A percentile compares a stretch with the other conserved stretches of the same genome.
These are phyloP conservation scores for Knipowitschia caucasica DNA, from an alignment of 2,797 vertebrate genomes.

Conservation along the genomic window DNA sequence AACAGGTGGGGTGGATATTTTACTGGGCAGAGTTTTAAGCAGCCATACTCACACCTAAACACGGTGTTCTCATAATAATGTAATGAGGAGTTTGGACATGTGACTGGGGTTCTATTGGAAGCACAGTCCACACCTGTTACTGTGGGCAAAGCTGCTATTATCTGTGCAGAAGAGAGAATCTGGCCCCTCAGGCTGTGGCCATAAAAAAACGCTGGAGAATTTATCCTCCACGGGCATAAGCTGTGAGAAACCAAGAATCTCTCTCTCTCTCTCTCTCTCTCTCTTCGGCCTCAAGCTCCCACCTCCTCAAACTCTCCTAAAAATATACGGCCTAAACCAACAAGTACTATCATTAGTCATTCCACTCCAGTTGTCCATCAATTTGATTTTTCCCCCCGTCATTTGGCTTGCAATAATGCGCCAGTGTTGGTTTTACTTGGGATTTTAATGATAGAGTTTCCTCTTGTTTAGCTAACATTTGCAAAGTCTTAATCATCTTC, in stretches of 20 bases:
- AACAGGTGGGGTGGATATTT: conserved; percentile 72
- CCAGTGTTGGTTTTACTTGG: conserved; percentile 32
- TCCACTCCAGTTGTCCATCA: conserved; percentile 40
- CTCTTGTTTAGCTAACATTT: conserved; percentile 22
- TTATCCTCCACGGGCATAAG: conserved; percentile 41
- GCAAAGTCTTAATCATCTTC: conserved; percentile 6
- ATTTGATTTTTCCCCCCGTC: conserved; percentile 30
- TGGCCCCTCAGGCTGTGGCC: conserved; percentile 70
- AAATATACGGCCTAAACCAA: conserved; percentile 55
- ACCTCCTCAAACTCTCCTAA: conserved; percentile 50
- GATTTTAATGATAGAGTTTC: conserved; percentile 24
- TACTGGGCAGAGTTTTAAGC: conserved; percentile 55
- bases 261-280: conserved; percentile 7
- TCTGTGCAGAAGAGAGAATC: conserved; percentile 71
- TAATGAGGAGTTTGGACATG: conserved; percentile 54
- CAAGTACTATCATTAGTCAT: conserved; percentile 68
- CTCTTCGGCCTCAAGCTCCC: conserved; percentile 36
- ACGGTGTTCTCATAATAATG: conserved; percentile 35
- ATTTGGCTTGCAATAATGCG: conserved; percentile 27
- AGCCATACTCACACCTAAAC: conserved; percentile 52
- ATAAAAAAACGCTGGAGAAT: conserved; percentile 69
- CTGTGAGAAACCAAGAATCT: conserved; percentile 62
- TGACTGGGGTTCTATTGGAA: conserved; percentile 24
- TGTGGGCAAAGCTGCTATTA: conserved; percentile 74
- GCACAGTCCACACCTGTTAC: conserved; percentile 75